Evolutionary conservation across 2,113 vertebrate genomes (phyloP).

Genomic region (Elachura formosa): DNA sequence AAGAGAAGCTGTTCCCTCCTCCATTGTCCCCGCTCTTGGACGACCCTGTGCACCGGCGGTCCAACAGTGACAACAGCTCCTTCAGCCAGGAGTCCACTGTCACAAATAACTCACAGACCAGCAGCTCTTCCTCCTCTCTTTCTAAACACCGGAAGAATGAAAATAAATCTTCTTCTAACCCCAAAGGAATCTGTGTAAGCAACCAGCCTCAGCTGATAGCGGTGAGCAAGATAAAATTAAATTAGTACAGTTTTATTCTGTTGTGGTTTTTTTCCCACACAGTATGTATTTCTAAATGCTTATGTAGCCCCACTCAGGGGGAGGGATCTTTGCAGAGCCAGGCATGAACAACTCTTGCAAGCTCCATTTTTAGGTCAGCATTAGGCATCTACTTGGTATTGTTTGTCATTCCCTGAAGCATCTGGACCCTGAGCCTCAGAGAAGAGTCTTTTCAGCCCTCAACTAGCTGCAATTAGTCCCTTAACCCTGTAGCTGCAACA

Average conservation of each 20-base stretch:
- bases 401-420: background rate
- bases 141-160: conserved; percentile 86
- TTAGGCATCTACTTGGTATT: background rate
- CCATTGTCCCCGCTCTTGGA: conserved; percentile 87
- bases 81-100: conserved; percentile 76
- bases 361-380: background rate
- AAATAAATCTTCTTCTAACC: conserved; percentile 77
- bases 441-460: background rate
- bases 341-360: background rate
- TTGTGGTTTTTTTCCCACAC: background rate
- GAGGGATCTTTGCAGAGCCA: background rate
- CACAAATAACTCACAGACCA: conserved; percentile 40
- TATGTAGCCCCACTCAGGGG: background rate
- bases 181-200: conserved; percentile 82
- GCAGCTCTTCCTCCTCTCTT: conserved; percentile 64
- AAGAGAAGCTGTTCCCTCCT: conserved; percentile 90
- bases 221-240: background rate
- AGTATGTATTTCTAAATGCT: background rate
- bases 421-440: background rate
- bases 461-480: background rate
- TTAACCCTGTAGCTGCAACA: background rate
- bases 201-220: background rate
- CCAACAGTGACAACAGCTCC: conserved; percentile 72
- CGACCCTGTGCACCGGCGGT: conserved; percentile 75
- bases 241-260: background rate